Conservation (phyloP, 2,797 vertebrate genomes). For the Apodemus agrarius region DNA sequence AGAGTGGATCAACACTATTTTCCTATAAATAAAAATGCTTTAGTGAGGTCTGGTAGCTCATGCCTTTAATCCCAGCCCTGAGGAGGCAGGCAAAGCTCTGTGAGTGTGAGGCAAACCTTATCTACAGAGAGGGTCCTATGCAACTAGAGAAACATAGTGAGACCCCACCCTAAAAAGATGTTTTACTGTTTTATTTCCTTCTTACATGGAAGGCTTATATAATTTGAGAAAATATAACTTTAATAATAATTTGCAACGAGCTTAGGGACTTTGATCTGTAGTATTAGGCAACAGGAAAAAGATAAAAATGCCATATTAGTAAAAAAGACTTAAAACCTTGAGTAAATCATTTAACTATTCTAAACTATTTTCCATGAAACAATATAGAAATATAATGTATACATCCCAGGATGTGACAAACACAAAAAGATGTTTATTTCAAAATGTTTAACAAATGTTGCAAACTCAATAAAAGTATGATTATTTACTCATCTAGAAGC, state of each 20-base stretch:
- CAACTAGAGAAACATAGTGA: neutral
- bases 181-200: neutral
- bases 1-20: slow-evolving; percentile 6
- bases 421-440: neutral
- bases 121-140: neutral
- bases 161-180: neutral
- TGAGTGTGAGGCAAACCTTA: neutral
- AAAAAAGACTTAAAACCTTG: neutral
- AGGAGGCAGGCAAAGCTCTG: neutral
- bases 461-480: neutral
- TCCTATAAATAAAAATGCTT: neutral
- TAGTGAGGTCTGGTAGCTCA: neutral
- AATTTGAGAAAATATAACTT: neutral
- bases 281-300: neutral
- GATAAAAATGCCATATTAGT: neutral
- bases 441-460: neutral
- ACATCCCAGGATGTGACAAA: neutral
- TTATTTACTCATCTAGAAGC: neutral
- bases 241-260: neutral
- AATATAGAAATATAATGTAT: neutral
- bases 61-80: neutral
- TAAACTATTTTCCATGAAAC: neutral
- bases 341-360: neutral
- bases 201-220: neutral
- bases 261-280: neutral